Evolutionary conservation across 1,140 invertebrate species (phyloP).

Genomic region (Pseudomyrmex gracilis): DNA sequence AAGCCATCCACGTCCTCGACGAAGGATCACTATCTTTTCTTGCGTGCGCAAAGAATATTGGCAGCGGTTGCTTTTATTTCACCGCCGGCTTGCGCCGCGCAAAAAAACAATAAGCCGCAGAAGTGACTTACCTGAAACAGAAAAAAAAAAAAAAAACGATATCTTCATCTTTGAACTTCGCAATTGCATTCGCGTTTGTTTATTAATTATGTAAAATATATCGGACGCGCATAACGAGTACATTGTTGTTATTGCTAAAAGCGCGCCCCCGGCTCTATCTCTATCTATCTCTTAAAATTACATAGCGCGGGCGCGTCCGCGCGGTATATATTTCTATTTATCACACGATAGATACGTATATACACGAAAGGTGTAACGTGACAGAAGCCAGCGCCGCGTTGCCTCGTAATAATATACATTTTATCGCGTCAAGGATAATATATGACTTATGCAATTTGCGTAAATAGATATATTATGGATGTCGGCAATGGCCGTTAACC

Average conservation of each 20-base stretch:
- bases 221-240: neutral
- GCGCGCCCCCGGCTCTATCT: neutral
- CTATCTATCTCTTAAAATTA: neutral
- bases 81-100: neutral
- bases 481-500: constrained; percentile 41
- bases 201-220: constrained; percentile 1
- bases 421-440: constrained; percentile 38
- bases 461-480: constrained; percentile 45
- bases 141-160: constrained; percentile 63
- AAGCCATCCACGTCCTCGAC: constrained; percentile 76
- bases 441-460: constrained; percentile 53
- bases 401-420: constrained; percentile 38
- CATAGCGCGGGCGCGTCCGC: neutral
- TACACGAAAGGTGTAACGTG: neutral
- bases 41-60: constrained; percentile 64
- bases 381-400: constrained; percentile 15
- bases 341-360: neutral
- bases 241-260: neutral
- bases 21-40: constrained; percentile 72
- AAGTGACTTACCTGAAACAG: constrained; percentile 76
- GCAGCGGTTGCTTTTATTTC: constrained; percentile 64
- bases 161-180: neutral
- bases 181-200: neutral
- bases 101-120: neutral
- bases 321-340: constrained; percentile 36